These are phyloP conservation scores for Teleiodes luculella DNA, from an alignment of 2,888 invertebrate genomes.

Conservation along the genomic window DNA sequence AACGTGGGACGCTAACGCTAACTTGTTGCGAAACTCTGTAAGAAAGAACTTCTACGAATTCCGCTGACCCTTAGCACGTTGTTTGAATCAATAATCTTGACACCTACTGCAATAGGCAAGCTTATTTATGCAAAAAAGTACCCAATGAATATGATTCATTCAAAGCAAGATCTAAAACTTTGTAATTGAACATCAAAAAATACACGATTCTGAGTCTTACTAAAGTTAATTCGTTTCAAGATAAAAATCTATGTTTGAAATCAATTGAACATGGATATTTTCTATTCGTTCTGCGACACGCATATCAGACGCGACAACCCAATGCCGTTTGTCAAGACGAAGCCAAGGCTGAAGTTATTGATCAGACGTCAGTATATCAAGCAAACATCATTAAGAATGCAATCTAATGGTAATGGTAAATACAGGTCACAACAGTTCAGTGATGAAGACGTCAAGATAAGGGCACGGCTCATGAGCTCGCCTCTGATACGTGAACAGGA, in stretches of 20 bases:
- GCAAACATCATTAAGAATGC: constrained; percentile 51
- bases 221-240: constrained; percentile 13
- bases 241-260: constrained; percentile 12
- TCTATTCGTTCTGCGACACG: constrained; percentile 18
- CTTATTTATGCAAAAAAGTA: neutral
- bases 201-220: too few species aligned
- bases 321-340: constrained; percentile 37
- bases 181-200: too few species aligned
- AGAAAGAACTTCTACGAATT: constrained; percentile 46
- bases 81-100: constrained; percentile 54
- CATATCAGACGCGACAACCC: constrained; percentile 21
- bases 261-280: constrained; percentile 23
- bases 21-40: constrained; percentile 48
- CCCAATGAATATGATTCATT: neutral
- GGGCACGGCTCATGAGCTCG: constrained; percentile 5
- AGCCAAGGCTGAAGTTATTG: constrained; percentile 38
- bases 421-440: constrained; percentile 33
- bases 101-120: constrained; percentile 24
- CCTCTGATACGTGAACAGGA: constrained; percentile 1
- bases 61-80: constrained; percentile 48
- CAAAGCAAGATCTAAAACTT: neutral
- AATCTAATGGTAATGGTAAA: constrained; percentile 34
- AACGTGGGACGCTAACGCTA: constrained; percentile 43
- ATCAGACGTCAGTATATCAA: constrained; percentile 47
- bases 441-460: constrained; percentile 51